These are phyloP conservation scores for Porites cylindrica DNA, from an alignment of 92 coral and sea anemone genomes.

Conservation along the genomic window DNA sequence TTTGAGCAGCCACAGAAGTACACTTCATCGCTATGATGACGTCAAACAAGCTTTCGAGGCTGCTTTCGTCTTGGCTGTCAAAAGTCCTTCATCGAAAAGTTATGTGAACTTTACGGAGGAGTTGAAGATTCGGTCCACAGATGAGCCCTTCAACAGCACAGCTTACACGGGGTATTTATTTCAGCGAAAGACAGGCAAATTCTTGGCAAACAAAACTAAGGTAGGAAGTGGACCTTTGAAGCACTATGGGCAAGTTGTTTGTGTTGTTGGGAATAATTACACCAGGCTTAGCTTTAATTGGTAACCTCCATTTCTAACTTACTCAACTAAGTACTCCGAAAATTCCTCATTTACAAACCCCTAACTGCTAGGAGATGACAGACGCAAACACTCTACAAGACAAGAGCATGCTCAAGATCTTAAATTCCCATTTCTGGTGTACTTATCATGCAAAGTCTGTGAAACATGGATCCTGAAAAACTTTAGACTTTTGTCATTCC, in stretches of 20 bases:
- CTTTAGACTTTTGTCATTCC: too few species aligned
- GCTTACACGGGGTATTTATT: conserved; percentile 83
- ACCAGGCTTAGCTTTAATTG: too few species aligned
- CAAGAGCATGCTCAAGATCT: too few species aligned
- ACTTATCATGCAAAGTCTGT: too few species aligned
- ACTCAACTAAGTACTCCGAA: too few species aligned
- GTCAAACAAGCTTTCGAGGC: conserved; percentile 78
- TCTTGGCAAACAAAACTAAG: conserved; percentile 72
- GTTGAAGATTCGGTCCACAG: conserved; percentile 71
- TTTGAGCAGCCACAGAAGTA: conserved; percentile 72
- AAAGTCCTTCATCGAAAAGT: conserved; percentile 71
- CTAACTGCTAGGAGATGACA: too few species aligned
- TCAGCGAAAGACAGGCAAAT: conserved; percentile 5
- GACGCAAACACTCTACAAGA: too few species aligned
- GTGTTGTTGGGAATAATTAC: too few species aligned
- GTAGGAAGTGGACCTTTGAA: conserved; percentile 44
- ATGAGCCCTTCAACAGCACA: conserved; percentile 80
- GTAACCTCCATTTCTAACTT: too few species aligned
- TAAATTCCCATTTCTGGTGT: too few species aligned
- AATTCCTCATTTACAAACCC: too few species aligned
- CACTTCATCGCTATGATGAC: conserved; percentile 29
- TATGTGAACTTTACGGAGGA: conserved; percentile 70
- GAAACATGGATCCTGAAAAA: too few species aligned
- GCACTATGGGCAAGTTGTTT: not conserved
- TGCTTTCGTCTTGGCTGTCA: conserved; percentile 84